Conservation (phyloP, 2,888 invertebrate species). For the Phortica okadai region DNA sequence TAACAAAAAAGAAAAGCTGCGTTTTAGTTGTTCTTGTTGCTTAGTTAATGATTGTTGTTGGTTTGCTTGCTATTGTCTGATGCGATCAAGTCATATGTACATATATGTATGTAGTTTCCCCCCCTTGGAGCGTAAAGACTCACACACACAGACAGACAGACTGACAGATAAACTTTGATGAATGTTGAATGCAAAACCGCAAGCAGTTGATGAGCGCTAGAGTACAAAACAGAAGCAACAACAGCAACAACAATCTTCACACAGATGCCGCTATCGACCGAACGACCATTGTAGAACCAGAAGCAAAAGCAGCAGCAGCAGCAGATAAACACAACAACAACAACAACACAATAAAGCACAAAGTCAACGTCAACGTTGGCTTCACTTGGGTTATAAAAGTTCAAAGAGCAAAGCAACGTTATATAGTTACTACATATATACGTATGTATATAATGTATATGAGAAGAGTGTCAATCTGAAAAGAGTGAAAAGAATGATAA, state of each 20-base stretch:
- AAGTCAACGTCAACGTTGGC: not conserved
- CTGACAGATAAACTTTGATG: not conserved
- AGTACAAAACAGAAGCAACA: no score
- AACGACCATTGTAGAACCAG: not conserved
- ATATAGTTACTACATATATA: no score
- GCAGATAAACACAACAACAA: not conserved
- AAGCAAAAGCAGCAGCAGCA: not conserved
- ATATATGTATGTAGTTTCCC: not conserved
- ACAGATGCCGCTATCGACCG: not conserved
- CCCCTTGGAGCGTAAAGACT: not conserved
- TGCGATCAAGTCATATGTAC: not conserved
- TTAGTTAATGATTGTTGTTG: not conserved
- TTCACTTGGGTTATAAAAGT: not conserved
- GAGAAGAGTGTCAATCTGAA: no score
- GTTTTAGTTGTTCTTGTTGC: not conserved
- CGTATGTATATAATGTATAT: no score
- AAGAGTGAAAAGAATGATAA: no score
- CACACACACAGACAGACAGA: not conserved
- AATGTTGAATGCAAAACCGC: not conserved
- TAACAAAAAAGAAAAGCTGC: slow-evolving; percentile 16
- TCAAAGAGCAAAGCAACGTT: not conserved
- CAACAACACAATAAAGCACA: not conserved
- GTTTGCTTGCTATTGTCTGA: not conserved
- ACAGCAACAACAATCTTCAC: not conserved
- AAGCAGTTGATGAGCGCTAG: not conserved